phyloP scores from a whole-genome alignment of 2,888 invertebrate species.

The Augochlorella aurata region DNA sequence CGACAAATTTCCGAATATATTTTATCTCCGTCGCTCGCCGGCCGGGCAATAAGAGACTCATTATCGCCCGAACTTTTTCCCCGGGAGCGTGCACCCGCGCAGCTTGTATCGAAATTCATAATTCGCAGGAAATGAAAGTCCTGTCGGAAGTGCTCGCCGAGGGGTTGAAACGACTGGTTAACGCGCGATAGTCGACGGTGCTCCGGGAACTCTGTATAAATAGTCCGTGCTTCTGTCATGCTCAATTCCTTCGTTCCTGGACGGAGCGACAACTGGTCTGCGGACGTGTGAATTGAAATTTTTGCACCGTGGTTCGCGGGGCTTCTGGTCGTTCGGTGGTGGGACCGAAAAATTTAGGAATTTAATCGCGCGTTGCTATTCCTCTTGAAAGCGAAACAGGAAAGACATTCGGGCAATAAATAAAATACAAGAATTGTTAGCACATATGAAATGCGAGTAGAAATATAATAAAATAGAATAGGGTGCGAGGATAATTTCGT shows the following conservation, averaged over 20 bases:
- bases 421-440: no score
- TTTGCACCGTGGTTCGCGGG: background rate
- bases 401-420: no score
- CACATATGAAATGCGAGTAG: no score
- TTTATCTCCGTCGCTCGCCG: constrained; percentile 4
- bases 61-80: constrained; percentile 28
- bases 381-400: no score
- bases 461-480: no score
- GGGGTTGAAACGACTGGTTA: background rate
- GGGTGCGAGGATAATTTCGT: no score
- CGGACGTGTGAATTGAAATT: background rate
- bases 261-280: background rate
- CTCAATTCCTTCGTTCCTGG: background rate
- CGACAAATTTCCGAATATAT: constrained; percentile 24
- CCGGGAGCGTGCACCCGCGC: background rate
- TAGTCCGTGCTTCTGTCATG: background rate
- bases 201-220: background rate
- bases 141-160: background rate
- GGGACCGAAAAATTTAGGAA: no score
- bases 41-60: constrained; percentile 24
- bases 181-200: background rate
- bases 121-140: constrained; percentile 16
- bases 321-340: background rate
- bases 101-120: constrained; percentile 24
- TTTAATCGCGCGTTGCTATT: no score